These are phyloP conservation scores for Orientallactaga sibirica DNA, from an alignment of 2,797 vertebrate species.

Conservation along the genomic window DNA sequence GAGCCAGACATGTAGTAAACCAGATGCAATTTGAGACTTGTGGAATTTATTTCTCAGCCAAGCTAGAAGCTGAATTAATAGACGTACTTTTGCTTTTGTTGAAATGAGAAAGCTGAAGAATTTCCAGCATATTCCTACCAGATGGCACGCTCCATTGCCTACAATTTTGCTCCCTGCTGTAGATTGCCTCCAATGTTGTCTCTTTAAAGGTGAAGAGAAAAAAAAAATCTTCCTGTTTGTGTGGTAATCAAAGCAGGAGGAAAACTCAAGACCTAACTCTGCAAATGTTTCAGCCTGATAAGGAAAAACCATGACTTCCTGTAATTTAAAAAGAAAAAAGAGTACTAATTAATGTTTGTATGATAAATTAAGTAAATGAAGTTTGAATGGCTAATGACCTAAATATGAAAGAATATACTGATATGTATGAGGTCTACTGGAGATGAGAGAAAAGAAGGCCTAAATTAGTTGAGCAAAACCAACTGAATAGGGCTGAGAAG, in stretches of 20 bases:
- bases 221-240: constrained; percentile 68
- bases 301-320: constrained; percentile 33
- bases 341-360: constrained; percentile 17
- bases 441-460: neutral
- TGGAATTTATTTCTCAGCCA: constrained; percentile 79
- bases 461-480: constrained; percentile 51
- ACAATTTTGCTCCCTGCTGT: constrained; percentile 57
- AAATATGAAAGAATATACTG: constrained; percentile 43
- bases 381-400: neutral
- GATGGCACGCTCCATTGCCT: constrained; percentile 69
- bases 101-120: constrained; percentile 65
- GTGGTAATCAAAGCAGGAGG: constrained; percentile 63
- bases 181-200: constrained; percentile 8
- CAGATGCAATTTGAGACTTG: constrained; percentile 80
- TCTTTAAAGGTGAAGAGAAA: constrained; percentile 57
- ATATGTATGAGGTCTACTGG: constrained; percentile 1
- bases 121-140: constrained; percentile 78
- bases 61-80: constrained; percentile 78
- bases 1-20: constrained; percentile 73
- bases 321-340: constrained; percentile 60
- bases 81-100: constrained; percentile 81
- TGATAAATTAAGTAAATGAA: constrained; percentile 35
- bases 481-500: neutral
- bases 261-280: constrained; percentile 17
- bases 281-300: constrained; percentile 32